Conservation (phyloP, 2,888 invertebrate species). For the Lasioglossum morio region DNA sequence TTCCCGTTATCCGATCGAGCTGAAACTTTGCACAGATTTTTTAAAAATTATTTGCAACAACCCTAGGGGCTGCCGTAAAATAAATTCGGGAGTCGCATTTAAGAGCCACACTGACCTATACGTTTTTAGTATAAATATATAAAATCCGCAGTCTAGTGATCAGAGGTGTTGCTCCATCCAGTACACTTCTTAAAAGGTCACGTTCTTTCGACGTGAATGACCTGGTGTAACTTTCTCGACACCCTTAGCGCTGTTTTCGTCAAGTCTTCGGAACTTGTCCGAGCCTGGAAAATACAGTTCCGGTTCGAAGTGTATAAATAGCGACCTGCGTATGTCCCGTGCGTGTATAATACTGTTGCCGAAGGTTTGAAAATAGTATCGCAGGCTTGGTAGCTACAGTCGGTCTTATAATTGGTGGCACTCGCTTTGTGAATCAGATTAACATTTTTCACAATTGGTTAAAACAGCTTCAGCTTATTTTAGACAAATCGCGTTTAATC, state of each 20-base stretch:
- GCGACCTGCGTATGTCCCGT: conserved; percentile 54
- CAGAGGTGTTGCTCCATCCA: neutral
- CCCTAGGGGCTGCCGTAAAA: no score
- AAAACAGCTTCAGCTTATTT: no score
- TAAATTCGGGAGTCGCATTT: no score
- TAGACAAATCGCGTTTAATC: no score
- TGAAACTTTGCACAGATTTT: no score
- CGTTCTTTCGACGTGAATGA: neutral
- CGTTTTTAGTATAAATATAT: no score
- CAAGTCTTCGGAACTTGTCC: neutral
- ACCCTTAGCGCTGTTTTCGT: neutral
- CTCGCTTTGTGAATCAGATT: no score
- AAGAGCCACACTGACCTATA: no score
- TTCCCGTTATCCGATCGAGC: no score
- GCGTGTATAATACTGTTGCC: neutral
- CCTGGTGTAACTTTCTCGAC: neutral
- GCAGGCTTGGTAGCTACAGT: neutral
- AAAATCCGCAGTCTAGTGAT: neutral
- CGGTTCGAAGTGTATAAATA: conserved; percentile 77
- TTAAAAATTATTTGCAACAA: no score
- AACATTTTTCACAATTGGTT: no score
- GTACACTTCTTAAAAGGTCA: neutral
- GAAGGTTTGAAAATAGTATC: neutral
- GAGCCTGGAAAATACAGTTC: conserved; percentile 64
- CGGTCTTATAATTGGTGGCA: no score